phyloP scores from a whole-genome alignment of 2,113 vertebrate species.

The Urocolius indicus region DNA sequence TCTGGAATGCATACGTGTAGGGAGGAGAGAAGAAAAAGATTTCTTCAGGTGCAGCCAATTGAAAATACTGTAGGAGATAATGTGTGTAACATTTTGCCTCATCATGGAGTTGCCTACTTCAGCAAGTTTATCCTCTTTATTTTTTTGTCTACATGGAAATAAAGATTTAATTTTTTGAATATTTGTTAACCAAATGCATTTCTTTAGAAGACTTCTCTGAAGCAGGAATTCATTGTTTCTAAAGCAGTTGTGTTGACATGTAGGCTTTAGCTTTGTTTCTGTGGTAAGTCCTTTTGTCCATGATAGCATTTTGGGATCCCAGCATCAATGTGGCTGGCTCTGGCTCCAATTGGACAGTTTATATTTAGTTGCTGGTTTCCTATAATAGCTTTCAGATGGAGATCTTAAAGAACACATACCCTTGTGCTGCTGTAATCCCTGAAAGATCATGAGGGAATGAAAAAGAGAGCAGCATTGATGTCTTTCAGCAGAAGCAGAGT shows the following conservation, averaged over 20 bases:
- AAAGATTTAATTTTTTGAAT: neutral
- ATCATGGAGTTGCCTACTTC: neutral
- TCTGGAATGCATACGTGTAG: neutral
- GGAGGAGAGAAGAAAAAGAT: neutral
- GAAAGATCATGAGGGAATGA: neutral
- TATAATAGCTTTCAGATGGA: slow-evolving; percentile 67
- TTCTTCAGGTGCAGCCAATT: neutral
- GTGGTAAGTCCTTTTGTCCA: slow-evolving; percentile 41
- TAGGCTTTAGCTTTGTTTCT: slow-evolving; percentile 8
- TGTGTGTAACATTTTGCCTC: neutral
- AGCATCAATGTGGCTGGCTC: slow-evolving; percentile 18
- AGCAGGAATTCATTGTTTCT: slow-evolving; percentile 12
- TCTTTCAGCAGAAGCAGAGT: neutral
- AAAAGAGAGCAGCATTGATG: neutral
- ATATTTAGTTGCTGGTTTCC: slow-evolving; percentile 61
- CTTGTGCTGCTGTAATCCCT: slow-evolving; percentile 52
- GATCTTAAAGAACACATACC: slow-evolving; percentile 50
- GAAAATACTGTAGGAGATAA: neutral
- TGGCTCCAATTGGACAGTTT: slow-evolving; percentile 9
- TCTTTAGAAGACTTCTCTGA: neutral
- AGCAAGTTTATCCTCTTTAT: neutral
- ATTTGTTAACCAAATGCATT: neutral
- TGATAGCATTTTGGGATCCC: slow-evolving; percentile 30
- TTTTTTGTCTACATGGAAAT: neutral
- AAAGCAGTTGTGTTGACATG: neutral